These are phyloP conservation scores for Lycia hirtaria DNA, from an alignment of 2,888 invertebrate species.

Conservation along the genomic window DNA sequence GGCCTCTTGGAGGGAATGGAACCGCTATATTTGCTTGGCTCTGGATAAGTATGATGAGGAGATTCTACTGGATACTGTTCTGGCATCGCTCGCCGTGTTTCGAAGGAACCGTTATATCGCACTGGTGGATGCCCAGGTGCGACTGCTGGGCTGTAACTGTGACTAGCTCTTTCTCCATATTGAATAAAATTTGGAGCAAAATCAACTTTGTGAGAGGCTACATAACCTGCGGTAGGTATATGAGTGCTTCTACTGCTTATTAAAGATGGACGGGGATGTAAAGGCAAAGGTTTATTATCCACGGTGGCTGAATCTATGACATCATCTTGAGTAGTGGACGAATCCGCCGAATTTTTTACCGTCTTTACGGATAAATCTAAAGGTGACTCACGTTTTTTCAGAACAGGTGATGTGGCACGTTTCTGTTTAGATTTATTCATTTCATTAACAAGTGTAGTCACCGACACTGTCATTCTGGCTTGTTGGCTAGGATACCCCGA, in stretches of 20 bases:
- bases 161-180: constrained; percentile 68
- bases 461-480: constrained; percentile 79
- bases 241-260: constrained; percentile 58
- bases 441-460: constrained; percentile 78
- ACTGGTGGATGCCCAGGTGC: constrained; percentile 59
- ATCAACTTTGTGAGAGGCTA: constrained; percentile 89
- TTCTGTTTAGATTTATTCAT: constrained; percentile 77
- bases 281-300: constrained; percentile 66
- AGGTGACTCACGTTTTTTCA: constrained; percentile 90
- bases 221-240: constrained; percentile 56
- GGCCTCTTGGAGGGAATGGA: constrained; percentile 58
- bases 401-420: constrained; percentile 90
- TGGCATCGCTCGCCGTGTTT: constrained; percentile 57
- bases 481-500: constrained; percentile 74
- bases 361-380: constrained; percentile 95
- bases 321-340: constrained; percentile 92
- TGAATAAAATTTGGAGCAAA: constrained; percentile 90
- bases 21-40: constrained; percentile 64
- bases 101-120: constrained; percentile 71
- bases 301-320: constrained; percentile 75
- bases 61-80: constrained; percentile 71
- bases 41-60: constrained; percentile 66
- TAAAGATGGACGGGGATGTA: constrained; percentile 66
- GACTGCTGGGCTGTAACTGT: constrained; percentile 53
- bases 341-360: constrained; percentile 94